These are phyloP conservation scores for Fragum fragum DNA, from an alignment of 2,888 invertebrate genomes.

Conservation along the genomic window DNA sequence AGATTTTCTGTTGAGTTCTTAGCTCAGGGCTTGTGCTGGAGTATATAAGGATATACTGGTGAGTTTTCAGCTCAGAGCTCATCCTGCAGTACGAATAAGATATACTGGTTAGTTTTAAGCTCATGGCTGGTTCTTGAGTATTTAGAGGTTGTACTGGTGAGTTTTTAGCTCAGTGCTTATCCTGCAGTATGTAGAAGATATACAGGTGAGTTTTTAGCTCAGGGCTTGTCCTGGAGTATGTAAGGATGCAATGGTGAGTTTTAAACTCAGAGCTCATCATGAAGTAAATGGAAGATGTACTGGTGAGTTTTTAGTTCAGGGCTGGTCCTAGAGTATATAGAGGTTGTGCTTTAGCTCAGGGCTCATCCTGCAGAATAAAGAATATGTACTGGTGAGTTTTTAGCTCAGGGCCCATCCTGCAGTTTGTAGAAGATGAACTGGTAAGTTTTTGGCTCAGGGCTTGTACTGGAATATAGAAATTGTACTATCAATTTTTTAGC, in stretches of 20 bases:
- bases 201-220: too few species aligned
- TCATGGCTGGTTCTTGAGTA: slow-evolving; percentile 90
- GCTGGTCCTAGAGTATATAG: slow-evolving; percentile 91
- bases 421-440: too few species aligned
- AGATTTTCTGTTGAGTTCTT: too few species aligned
- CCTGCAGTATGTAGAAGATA: slow-evolving; percentile 92
- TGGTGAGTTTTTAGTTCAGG: too few species aligned
- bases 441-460: slow-evolving; percentile 18
- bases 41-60: too few species aligned
- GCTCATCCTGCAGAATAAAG: too few species aligned
- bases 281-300: slow-evolving; percentile 88
- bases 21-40: too few species aligned
- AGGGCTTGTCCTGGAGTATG: slow-evolving; percentile 56
- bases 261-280: slow-evolving; percentile 89
- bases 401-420: too few species aligned
- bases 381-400: too few species aligned
- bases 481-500: too few species aligned
- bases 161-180: slow-evolving; percentile 93
- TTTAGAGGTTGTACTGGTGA: slow-evolving; percentile 95
- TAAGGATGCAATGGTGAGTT: too few species aligned
- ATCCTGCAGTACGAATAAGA: slow-evolving; percentile 93
- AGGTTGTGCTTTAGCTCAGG: slow-evolving; percentile 93
- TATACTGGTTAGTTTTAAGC: slow-evolving; percentile 91
- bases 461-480: slow-evolving; percentile 65
- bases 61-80: too few species aligned